Evolutionary conservation across 2,888 invertebrate genomes (phyloP), one percentile per base, ranked within the genome.

Genomic region (Tupiocoris notatus): DNA sequence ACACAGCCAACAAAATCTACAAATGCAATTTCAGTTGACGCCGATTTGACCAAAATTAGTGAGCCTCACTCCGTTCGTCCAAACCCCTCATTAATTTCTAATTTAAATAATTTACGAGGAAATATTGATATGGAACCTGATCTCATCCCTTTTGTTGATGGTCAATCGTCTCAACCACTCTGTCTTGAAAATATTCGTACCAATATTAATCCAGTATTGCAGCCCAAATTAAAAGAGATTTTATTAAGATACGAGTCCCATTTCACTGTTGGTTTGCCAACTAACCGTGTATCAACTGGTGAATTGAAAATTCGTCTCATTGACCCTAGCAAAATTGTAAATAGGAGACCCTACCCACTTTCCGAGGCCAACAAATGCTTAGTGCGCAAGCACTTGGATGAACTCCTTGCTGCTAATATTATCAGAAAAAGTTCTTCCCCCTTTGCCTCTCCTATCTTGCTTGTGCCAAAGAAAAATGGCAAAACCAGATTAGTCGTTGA

Each of bases 391-490:
- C 68, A 18, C 12, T 20, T 68, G 9, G n/a, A 21, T 3, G 68
- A 68, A n/a, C 24, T 68, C 7, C 56, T 20, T n/a, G 68, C 23
- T 2, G 58, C 68, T 2, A 58, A 58, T 3, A 57, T 68, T 6
- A 58, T 68, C 23, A 56, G 68, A 20, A 22, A 56, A n/a, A 68
- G 68, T 59, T 68, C 68, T 21, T 68, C 59, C 12, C 68, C 68
- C 7, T 68, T 58, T 22, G 58, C 68, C 6, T 56, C 56, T 24
- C 68, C 68, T 23, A 67, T 67, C 6, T 18, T 67, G 12, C 67
- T 67, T 20, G 68, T 68, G 16, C 68, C 57, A 20, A 68, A 68
- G 20, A 68, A 68, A 20, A 68, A 54, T 12, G 68, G 68, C 1
- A 57, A 57, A 6, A 57, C 9, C 16, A 20, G 68, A 20, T 21